These are phyloP conservation scores for Girardia tigrina DNA, from an alignment of 2,888 invertebrate genomes.

Conservation along the genomic window DNA sequence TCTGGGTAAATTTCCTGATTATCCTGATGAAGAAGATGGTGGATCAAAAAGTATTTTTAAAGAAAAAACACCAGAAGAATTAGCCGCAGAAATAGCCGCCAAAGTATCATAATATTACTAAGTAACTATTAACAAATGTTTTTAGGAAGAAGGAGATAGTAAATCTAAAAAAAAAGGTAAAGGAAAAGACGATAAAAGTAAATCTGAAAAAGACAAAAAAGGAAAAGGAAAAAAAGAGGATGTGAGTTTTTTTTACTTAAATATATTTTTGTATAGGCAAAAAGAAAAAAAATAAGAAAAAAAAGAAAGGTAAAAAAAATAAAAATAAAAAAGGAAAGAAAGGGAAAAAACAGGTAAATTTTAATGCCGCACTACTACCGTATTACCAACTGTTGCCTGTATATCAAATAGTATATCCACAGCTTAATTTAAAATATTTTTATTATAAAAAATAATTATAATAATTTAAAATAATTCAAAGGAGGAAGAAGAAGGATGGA, in stretches of 20 bases:
- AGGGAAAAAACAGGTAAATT: background rate
- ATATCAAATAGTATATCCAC: background rate
- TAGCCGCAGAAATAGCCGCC: conserved; percentile 47
- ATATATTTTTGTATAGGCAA: background rate
- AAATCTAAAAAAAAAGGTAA: conserved; percentile 39
- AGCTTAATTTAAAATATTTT: background rate
- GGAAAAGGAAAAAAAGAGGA: conserved; percentile 38
- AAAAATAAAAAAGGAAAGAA: too few relatives aligned
- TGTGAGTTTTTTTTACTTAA: conserved; percentile 33
- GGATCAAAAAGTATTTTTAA: conserved; percentile 68
- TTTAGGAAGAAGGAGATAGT: conserved; percentile 35
- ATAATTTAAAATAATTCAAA: conserved; percentile 36
- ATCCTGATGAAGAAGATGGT: conserved; percentile 76
- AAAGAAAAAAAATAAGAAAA: conserved; percentile 42
- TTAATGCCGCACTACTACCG: too few relatives aligned
- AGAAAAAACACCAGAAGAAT: conserved; percentile 48
- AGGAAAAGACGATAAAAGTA: conserved; percentile 41
- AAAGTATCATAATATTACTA: conserved; percentile 41
- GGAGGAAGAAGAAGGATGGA: conserved; percentile 51
- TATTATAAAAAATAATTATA: background rate
- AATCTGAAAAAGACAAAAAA: conserved; percentile 61
- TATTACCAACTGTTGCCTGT: too few relatives aligned
- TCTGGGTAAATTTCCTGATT: conserved; percentile 62
- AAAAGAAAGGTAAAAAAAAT: conserved; percentile 56
- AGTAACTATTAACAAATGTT: background rate